phyloP scores from a whole-genome alignment of 2,113 vertebrate species.

The Xiphias gladius region DNA sequence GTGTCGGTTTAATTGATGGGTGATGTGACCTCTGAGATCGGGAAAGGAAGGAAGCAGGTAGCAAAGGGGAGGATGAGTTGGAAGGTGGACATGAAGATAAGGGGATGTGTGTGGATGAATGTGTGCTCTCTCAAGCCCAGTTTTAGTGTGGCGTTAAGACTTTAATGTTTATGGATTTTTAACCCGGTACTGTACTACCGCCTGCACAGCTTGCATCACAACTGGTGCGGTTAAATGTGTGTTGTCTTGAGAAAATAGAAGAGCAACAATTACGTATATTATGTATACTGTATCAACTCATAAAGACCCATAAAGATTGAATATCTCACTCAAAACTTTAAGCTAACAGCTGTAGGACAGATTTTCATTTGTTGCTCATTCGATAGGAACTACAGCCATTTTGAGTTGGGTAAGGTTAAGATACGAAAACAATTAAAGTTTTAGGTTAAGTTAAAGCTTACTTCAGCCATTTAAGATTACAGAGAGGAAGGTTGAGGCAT shows the following conservation, averaged over 20 bases:
- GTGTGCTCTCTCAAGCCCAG: constrained; percentile 62
- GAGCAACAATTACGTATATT: neutral
- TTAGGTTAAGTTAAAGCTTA: too few relatives aligned
- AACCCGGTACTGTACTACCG: constrained; percentile 23
- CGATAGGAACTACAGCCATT: too few relatives aligned
- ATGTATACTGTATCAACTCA: neutral
- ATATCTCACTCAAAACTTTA: neutral
- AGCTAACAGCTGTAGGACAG: neutral
- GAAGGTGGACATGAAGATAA: constrained; percentile 51
- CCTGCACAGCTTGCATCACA: constrained; percentile 39
- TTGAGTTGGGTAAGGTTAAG: neutral
- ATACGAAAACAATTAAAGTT: too few relatives aligned
- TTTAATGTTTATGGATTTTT: constrained; percentile 60
- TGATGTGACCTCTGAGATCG: constrained; percentile 48
- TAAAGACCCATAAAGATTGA: constrained; percentile 10
- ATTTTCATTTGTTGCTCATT: neutral
- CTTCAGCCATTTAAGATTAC: too few relatives aligned
- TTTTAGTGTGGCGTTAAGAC: constrained; percentile 61
- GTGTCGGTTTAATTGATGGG: constrained; percentile 60
- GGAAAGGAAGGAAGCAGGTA: constrained; percentile 55
- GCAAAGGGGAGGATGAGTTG: constrained; percentile 13
- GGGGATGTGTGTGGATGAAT: constrained; percentile 33
- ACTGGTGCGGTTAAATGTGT: constrained; percentile 32
- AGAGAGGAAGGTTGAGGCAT: too few relatives aligned
- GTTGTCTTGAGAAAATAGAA: constrained; percentile 17